Evolutionary conservation across 1,140 invertebrate species (phyloP), one percentile per base, ranked within the genome.

Genomic region (Anastrepha ludens): DNA sequence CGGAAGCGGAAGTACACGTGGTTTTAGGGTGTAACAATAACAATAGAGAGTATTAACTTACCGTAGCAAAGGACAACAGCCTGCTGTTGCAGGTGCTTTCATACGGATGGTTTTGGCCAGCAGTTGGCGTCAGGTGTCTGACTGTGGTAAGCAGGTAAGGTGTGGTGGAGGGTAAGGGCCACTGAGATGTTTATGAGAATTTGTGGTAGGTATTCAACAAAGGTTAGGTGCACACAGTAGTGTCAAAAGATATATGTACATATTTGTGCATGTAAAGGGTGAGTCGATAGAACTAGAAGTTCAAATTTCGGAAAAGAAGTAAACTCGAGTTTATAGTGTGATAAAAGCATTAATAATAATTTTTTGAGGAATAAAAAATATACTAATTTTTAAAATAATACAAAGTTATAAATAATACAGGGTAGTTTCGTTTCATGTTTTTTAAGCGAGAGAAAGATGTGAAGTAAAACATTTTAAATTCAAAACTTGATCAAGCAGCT

Each of bases 1-100:
- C 74, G 47, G 47, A 81, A 81, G 41, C 74, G 74, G 74, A 50
- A 81, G 74, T 81, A 55, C 74, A 81, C 20, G 74, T 81, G 74
- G 74, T 58, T 81, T 81, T 81, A 55, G 74, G 50, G 47, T 81
- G 47, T 7, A 50, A 81, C n/a, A 81, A 81, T 81, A 81, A n/a
- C 67, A 47, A 2, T 20, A 55, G 47, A 17, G 8, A 2, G 47
- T 81, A 55, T 29, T 58, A 81, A 47, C 41, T 20, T 74, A 74
- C 67, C 44, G 29, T 17, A 6, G 41, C 39, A 13, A 67, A 67
- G 64, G 8, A 41, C 20, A 17, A 15, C 20, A 29, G 65, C 41
- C 13, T 44, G 41, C 65, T 13, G 41, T 15, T 39, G 41, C 67
- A 74, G 67, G 67, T 47, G 11, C 39, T 39, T 44, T 44, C 39